Evolutionary conservation across 2,797 vertebrate species (phyloP), one percentile per base, ranked within the genome.

Genomic region (Numenius phaeopus): DNA sequence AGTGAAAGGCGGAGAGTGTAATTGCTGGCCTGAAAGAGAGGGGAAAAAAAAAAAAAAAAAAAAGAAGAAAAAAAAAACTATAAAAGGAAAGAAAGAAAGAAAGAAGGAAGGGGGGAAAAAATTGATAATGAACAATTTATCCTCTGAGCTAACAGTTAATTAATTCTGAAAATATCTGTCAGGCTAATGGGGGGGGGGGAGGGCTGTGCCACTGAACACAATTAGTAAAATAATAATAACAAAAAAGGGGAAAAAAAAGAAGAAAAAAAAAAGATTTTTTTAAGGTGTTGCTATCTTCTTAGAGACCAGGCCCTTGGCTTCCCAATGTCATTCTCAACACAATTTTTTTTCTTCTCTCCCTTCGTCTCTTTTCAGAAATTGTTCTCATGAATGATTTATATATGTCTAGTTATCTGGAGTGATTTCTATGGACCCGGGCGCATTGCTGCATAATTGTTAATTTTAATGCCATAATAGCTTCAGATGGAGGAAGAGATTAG

Each of bases 331-430:
- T 99, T 99, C 99, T 99, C 99, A 98, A 98, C 98, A 98, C 98
- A 98, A 75, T 98, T 98, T 98, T 98, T 93, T 94, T 97, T 91
- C 97, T 98, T 97, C 98, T 98, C 94, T 98, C 98, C 98, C 97
- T 98, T 98, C 97, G 97, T 98, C 98, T 98, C 98, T 98, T 99
- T 98, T 98, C 98, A 98, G 98, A 99, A 98, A 99, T 99, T 99
- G 98, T 98, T 99, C 99, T 99, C 99, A 99, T 99, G 99, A 99
- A 99, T 99, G 99, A 99, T 99, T 99, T 99, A 99, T 99, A 99
- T 99, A 99, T 99, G 99, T 99, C 99, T 99, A 99, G 99, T 99
- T 99, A 99, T 99, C 99, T 99, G 99, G 99, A 98, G 98, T 98
- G 99, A 99, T 99, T 99, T 99, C 99, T 99, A 99, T 99, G 99